Evolutionary conservation across 2,797 vertebrate species (phyloP).

Genomic region (Falco novaeseelandiae): DNA sequence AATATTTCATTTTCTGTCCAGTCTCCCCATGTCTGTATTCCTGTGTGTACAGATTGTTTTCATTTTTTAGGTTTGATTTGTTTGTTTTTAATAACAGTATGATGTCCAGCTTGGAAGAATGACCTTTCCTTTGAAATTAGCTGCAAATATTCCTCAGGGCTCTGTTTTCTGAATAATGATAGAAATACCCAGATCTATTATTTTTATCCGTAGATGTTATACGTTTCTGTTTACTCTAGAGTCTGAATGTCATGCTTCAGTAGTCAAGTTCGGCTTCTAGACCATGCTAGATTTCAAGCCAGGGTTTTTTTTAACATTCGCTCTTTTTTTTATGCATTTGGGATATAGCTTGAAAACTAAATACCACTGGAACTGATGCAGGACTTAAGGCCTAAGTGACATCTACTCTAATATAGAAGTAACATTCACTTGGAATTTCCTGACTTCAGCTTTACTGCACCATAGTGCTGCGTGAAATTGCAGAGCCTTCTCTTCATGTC

Average conservation of each 20-base stretch:
- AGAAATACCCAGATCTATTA: not conserved
- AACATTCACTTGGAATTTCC: not conserved
- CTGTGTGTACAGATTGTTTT: not conserved
- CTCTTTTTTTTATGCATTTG: not conserved
- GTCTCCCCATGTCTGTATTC: not conserved
- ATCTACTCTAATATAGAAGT: not conserved
- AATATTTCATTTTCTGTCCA: not conserved
- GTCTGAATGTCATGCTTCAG: not conserved
- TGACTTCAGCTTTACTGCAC: not conserved
- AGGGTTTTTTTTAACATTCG: not conserved
- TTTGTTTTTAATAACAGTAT: constrained; percentile 18
- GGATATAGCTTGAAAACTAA: not conserved
- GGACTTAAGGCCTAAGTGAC: not conserved
- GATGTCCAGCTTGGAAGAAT: not conserved
- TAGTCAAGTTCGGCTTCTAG: not conserved
- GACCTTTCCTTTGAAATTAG: constrained; percentile 27
- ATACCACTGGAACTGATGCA: not conserved
- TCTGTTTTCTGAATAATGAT: not conserved
- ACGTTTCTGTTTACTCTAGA: not conserved
- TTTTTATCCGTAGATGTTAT: not conserved
- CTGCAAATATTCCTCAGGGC: not conserved
- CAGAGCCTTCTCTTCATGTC: not conserved
- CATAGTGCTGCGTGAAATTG: not conserved
- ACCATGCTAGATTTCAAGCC: not conserved
- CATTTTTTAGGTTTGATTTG: not conserved